These are phyloP conservation scores for Caenorhabditis brenneri DNA, from an alignment of 1,140 invertebrate genomes.

Conservation along the genomic window DNA sequence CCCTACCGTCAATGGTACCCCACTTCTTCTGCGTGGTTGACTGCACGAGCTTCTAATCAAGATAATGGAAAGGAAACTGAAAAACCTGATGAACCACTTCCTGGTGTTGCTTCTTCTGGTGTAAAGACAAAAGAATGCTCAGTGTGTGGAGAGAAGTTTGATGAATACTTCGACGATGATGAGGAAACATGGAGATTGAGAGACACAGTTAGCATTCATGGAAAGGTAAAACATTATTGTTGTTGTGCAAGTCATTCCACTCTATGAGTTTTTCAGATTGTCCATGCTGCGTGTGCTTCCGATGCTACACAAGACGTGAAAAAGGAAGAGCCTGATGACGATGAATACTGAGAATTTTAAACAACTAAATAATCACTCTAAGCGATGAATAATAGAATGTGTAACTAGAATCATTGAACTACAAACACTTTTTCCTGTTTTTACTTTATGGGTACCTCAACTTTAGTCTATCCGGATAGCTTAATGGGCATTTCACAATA, in stretches of 20 bases:
- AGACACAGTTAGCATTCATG: constrained; percentile 55
- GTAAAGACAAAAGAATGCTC: constrained; percentile 54
- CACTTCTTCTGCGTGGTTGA: neutral
- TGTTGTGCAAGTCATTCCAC: neutral
- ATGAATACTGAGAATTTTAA: neutral
- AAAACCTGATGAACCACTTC: neutral
- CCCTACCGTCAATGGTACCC: constrained; percentile 36
- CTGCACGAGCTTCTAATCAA: neutral
- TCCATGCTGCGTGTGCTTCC: neutral
- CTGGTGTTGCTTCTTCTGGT: constrained; percentile 1
- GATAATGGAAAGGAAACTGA: neutral
- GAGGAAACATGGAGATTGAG: constrained; percentile 64
- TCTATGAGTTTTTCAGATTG: neutral
- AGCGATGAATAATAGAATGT: too few species aligned
- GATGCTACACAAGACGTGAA: neutral
- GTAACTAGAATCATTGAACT: neutral
- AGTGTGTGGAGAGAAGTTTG: constrained; percentile 67
- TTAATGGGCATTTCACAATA: too few species aligned
- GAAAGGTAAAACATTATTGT: constrained; percentile 33
- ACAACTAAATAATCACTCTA: neutral
- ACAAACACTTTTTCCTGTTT: neutral
- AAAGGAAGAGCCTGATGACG: neutral
- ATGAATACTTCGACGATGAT: constrained; percentile 68
- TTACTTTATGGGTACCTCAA: neutral
- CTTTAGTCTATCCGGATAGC: too few species aligned